Evolutionary conservation across 35 echinoderm and acorn worm species (phyloP).

Genomic region (Ophiothrix spiculata): DNA sequence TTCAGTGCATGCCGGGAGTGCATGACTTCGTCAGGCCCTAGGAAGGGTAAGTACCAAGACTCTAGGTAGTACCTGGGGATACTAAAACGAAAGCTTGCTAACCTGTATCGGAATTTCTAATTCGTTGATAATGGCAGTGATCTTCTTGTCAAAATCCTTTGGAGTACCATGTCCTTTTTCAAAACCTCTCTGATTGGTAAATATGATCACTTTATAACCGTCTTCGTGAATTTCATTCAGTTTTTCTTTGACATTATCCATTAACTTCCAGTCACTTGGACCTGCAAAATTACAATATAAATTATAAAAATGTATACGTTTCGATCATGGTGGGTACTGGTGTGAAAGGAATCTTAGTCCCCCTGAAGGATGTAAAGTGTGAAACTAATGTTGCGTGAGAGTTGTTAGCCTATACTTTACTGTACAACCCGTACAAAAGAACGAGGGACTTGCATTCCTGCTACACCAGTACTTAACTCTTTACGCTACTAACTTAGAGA

Average conservation of each 20-base stretch:
- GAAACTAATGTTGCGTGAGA: not conserved
- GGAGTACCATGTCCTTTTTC: slow-evolving; percentile 77
- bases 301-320: not conserved
- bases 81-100: not conserved
- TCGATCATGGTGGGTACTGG: not conserved
- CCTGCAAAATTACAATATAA: slow-evolving; percentile 22
- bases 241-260: slow-evolving; percentile 72
- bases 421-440: slow-evolving; percentile 8
- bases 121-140: slow-evolving; percentile 69
- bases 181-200: slow-evolving; percentile 94
- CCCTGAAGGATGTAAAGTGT: not conserved
- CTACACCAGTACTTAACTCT: not conserved
- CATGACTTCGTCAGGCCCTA: not conserved
- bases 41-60: not conserved
- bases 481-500: not conserved
- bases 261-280: slow-evolving; percentile 79
- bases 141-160: slow-evolving; percentile 61
- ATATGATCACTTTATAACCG: slow-evolving; percentile 86
- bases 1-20: not conserved
- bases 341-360: not conserved
- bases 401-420: not conserved
- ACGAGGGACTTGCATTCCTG: not conserved
- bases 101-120: slow-evolving; percentile 87
- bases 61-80: not conserved
- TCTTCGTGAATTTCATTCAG: slow-evolving; percentile 62